Evolutionary conservation across 2,888 invertebrate species (phyloP).

Genomic region (Limenitis camilla): DNA sequence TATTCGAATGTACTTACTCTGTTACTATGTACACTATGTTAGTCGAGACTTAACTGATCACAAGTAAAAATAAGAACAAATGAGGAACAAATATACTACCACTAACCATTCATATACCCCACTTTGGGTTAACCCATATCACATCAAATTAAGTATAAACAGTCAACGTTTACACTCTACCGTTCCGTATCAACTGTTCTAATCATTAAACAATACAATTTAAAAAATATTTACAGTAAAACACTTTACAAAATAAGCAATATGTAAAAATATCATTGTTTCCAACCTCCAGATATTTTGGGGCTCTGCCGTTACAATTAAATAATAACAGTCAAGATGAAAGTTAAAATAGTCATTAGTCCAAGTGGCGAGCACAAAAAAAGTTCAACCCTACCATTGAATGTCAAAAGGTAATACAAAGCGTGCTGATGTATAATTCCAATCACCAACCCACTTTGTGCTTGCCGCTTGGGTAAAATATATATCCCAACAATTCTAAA

Average conservation of each 20-base stretch:
- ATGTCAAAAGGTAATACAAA: too few species aligned
- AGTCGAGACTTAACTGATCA: slow-evolving; percentile 71
- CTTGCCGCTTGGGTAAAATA: slow-evolving; percentile 23
- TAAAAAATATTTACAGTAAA: slow-evolving; percentile 63
- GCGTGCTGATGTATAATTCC: too few species aligned
- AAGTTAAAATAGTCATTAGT: too few species aligned
- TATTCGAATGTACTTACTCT: slow-evolving; percentile 60
- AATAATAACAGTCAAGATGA: too few species aligned
- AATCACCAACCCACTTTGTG: too few species aligned
- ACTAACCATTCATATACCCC: slow-evolving; percentile 56
- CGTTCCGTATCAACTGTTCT: slow-evolving; percentile 45
- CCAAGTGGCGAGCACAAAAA: too few species aligned
- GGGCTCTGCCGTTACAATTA: background rate
- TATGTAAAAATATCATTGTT: slow-evolving; percentile 49
- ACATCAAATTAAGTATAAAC: slow-evolving; percentile 50
- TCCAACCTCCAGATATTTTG: slow-evolving; percentile 12
- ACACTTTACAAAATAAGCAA: slow-evolving; percentile 63
- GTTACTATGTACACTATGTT: slow-evolving; percentile 59
- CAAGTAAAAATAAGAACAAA: slow-evolving; percentile 60
- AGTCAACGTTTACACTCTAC: slow-evolving; percentile 43
- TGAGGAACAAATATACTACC: slow-evolving; percentile 67
- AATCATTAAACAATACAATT: slow-evolving; percentile 42
- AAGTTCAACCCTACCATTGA: too few species aligned
- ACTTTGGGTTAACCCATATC: slow-evolving; percentile 48
- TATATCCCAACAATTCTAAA: slow-evolving; percentile 63